Base-by-base conservation (phyloP, 2,888 invertebrate genomes). In the Adelphocoris suturalis region DNA sequence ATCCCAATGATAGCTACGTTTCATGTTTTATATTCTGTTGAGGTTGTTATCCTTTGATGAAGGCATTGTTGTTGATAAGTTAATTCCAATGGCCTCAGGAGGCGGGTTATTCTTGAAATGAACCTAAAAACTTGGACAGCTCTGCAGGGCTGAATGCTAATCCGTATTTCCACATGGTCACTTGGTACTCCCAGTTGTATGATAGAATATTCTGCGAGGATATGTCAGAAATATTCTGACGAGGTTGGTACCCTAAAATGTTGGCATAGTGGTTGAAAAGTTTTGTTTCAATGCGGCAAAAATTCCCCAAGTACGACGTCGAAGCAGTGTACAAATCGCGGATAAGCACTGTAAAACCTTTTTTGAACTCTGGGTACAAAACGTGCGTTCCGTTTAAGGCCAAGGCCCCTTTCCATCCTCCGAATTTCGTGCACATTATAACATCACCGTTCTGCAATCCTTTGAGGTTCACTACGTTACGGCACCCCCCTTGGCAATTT, bases 161-260 rank as follows among this genome's bases (percentile, higher is more conserved):
- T 0, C 85, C 85, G 28, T 85, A 85, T 37, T 85, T 85, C 85
- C 85, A 85, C 19, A 14, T 13, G n/a, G 85, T 61, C 13, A 85
- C 61, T 85, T 85, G 85, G 16, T 61, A 85, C 55, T 85, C 85
- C 85, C 85, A 85, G 46, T 61, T 85, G 37, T 19, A 37, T 11
- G 85, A 85, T 14, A 85, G 61, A 13, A 85, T n/a, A 13, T 28
- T 37, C 27, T 27, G 27, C 13, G 11, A 19, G 1, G 13, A 52
- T 5, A 23, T 12, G 27, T n/a, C 23, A 19, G 46, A 5, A 46
- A 78, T 52, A 28, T 37, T 57, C 16, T 14, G 16, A 7, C 78
- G 78, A n/a, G 85, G 37, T 0, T 13, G n/a, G 61, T n/a, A 46
- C 13, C 85, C 85, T 12, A 85, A 48, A 7, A 85, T 16, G 19